Evolutionary conservation across 2,113 vertebrate species (phyloP).

Genomic region (Ia io): DNA sequence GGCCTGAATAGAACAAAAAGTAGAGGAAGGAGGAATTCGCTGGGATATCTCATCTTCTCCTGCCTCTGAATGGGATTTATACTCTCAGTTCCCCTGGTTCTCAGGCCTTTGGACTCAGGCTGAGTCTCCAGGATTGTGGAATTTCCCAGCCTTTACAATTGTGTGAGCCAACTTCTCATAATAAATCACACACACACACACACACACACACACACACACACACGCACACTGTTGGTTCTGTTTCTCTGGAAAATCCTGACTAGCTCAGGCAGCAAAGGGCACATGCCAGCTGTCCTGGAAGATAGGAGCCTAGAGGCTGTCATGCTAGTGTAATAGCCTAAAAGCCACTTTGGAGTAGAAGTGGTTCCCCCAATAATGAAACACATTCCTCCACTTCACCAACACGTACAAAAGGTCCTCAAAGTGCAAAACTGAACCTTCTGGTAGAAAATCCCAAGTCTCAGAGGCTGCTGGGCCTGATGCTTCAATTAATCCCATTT

Average conservation of each 20-base stretch:
- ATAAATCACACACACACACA: not conserved
- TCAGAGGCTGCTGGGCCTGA: not conserved
- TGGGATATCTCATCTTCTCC: not conserved
- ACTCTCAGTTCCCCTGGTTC: not conserved
- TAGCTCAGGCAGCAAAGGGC: not conserved
- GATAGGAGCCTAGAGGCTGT: not conserved
- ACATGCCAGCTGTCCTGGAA: not conserved
- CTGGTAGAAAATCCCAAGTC: not conserved
- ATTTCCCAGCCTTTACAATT: not conserved
- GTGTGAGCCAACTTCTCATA: not conserved
- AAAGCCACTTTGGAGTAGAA: not conserved
- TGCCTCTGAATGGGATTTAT: not conserved
- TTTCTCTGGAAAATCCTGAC: not conserved
- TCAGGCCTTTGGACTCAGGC: not conserved
- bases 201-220: no score
- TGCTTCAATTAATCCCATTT: not conserved
- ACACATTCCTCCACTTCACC: not conserved
- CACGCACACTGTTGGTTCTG: not conserved
- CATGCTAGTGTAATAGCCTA: not conserved
- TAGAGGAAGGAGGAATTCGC: not conserved
- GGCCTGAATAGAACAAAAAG: not conserved
- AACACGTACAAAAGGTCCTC: not conserved
- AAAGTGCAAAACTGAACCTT: not conserved
- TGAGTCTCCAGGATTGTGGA: not conserved
- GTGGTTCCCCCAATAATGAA: not conserved